Base-by-base conservation (phyloP, 2,113 vertebrate species). In the Eudorcas thomsonii region DNA sequence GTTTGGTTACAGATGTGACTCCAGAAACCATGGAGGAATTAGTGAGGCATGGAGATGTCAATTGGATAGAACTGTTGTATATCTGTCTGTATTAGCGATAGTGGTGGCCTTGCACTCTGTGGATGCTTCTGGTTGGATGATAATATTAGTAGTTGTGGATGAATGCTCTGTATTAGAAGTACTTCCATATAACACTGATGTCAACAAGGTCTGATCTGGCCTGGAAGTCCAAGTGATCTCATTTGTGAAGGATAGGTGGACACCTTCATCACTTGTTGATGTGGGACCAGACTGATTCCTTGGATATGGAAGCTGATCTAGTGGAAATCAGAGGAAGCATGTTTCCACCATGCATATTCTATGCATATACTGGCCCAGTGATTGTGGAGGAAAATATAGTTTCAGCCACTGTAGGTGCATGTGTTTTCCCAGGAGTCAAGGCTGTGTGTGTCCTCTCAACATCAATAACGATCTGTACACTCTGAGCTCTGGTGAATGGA, bases 251-350 rank as follows among this genome's bases (percentile, higher is more conserved):
- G 94, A 62, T 33, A 67, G 25, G 52, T 78, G 86, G 36, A 45
- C 17, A 55, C 2, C n/a, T 80, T 94, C 88, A 43, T 74, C 85
- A 57, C 91, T 92, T 92, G 64, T n/a, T 67, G 78, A 64, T 97
- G 62, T 96, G 43, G 62, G 28, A 60, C 25, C 71, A 91, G 92
- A 93, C 50, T 88, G 54, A 54, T 86, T 62, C 28, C n/a, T 91
- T 87, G 2, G n/a, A 45, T 87, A 36, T 96, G 55, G 89, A 94
- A 93, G 36, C 2, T 87, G 78, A 91, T 45, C 77, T 62, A 81
- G 92, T 88, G 11, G 92, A 92, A 90, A 54, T 91, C 33, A 94
- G 83, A 97, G 90, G 23, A 91, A 94, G 48, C 74, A 85, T 60
- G 21, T 71, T 81, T 50, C 86, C 26, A 33, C 62, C 78, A 62